These are phyloP conservation scores for Zaprionus bogoriensis DNA, from an alignment of 2,888 invertebrate species.

Conservation along the genomic window DNA sequence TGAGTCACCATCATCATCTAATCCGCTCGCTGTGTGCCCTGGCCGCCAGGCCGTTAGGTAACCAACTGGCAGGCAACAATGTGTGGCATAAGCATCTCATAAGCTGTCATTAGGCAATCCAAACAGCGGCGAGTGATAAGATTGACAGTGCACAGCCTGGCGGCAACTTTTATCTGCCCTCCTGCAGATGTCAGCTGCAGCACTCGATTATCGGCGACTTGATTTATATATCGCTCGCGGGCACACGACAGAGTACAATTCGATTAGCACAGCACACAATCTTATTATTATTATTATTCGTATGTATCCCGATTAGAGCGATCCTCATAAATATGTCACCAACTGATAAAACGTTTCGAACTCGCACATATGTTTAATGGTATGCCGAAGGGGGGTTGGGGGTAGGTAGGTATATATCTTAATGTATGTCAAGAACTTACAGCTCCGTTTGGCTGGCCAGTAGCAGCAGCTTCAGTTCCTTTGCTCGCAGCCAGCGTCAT, in stretches of 20 bases:
- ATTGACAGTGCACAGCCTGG: conserved; percentile 16
- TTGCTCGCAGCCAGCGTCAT: conserved; percentile 55
- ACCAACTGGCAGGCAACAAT: conserved; percentile 5
- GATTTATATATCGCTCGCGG: conserved; percentile 16
- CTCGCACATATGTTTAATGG: neutral
- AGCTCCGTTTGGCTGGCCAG: conserved; percentile 37
- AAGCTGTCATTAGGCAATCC: conserved; percentile 16
- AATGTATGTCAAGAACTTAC: conserved; percentile 52
- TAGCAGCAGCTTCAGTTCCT: conserved; percentile 43
- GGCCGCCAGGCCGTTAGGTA: neutral
- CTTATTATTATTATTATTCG: conserved; percentile 19
- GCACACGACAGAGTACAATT: conserved; percentile 10
- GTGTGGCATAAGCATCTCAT: conserved; percentile 19
- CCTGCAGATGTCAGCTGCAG: neutral
- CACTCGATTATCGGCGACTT: conserved; percentile 1
- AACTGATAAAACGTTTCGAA: conserved; percentile 16
- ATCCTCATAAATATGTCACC: conserved; percentile 33
- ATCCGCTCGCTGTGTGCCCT: conserved; percentile 7
- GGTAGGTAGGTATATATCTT: too few relatives aligned
- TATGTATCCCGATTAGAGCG: conserved; percentile 9
- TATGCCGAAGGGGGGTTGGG: too few relatives aligned
- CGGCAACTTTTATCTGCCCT: neutral
- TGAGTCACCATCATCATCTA: conserved; percentile 24
- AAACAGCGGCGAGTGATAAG: conserved; percentile 46
- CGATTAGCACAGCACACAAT: conserved; percentile 19